Conservation (phyloP, 2,888 invertebrate species). For the Epinotia ramella region DNA sequence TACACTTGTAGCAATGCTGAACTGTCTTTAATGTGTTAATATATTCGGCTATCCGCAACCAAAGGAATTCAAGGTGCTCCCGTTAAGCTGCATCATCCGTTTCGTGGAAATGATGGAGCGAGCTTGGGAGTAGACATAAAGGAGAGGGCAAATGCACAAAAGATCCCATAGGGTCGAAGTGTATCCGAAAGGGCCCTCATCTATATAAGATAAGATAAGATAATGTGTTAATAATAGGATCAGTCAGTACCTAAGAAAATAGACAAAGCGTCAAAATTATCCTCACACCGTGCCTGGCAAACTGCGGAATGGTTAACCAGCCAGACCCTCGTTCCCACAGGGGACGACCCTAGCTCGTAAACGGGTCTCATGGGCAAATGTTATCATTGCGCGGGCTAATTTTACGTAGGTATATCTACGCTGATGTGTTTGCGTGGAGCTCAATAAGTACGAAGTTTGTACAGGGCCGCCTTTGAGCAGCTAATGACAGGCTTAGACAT, state of each 20-base stretch:
- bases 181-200: too few relatives aligned
- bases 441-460: conserved; percentile 24
- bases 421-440: conserved; percentile 45
- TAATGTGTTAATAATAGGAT: background rate
- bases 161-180: too few relatives aligned
- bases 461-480: conserved; percentile 19
- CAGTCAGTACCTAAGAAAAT: background rate
- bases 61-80: too few relatives aligned
- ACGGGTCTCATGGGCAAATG: conserved; percentile 61
- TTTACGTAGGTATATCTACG: conserved; percentile 54
- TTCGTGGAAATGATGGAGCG: too few relatives aligned
- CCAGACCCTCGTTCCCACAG: conserved; percentile 49
- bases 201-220: too few relatives aligned
- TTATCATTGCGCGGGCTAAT: conserved; percentile 65
- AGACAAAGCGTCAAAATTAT: conserved; percentile 1
- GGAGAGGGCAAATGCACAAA: too few relatives aligned
- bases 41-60: too few relatives aligned
- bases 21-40: background rate
- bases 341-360: conserved; percentile 59
- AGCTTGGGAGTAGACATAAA: too few relatives aligned
- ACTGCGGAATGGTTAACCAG: conserved; percentile 40
- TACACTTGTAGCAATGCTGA: background rate
- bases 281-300: conserved; percentile 5
- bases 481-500: background rate
- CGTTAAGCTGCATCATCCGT: too few relatives aligned